Evolutionary conservation across 2,797 vertebrate genomes (phyloP).

Genomic region (Etheostoma nigrum): DNA sequence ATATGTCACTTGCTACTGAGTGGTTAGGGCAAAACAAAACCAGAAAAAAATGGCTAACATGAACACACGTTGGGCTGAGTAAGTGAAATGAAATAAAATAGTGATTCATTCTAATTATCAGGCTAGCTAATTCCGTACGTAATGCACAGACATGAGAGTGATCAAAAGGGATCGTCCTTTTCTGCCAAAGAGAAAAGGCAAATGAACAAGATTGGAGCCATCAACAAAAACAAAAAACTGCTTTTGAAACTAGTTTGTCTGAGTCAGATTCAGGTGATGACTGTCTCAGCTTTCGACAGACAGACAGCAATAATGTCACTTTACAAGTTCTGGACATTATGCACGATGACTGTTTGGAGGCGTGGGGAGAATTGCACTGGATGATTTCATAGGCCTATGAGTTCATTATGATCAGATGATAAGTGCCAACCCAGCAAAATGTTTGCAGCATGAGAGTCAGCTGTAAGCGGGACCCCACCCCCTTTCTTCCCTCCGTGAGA

Average conservation of each 20-base stretch:
- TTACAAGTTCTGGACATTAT: conserved; percentile 48
- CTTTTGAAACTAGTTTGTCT: conserved; percentile 34
- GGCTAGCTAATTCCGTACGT: not conserved
- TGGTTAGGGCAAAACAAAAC: not conserved
- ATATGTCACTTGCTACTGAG: not conserved
- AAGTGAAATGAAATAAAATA: not conserved
- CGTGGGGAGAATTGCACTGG: conserved; percentile 45
- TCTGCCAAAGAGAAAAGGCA: not conserved
- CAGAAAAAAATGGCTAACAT: not conserved
- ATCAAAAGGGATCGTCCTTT: not conserved
- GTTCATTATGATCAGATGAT: conserved; percentile 61
- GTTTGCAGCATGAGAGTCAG: conserved; percentile 71
- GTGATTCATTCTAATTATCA: not conserved
- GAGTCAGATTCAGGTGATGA: conserved; percentile 40
- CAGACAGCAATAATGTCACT: conserved; percentile 39
- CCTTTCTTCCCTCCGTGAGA: conserved; percentile 71
- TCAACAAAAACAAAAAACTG: conserved; percentile 21
- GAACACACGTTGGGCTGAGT: not conserved
- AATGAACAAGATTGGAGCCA: conserved; percentile 22
- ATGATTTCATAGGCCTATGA: conserved; percentile 66
- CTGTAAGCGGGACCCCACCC: conserved; percentile 69
- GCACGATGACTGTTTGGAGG: conserved; percentile 55
- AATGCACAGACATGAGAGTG: not conserved
- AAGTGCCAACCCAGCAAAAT: conserved; percentile 70
- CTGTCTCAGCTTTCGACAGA: conserved; percentile 36